phyloP scores from a whole-genome alignment of 2,888 invertebrate species.

The Drosophila meridionalis region DNA sequence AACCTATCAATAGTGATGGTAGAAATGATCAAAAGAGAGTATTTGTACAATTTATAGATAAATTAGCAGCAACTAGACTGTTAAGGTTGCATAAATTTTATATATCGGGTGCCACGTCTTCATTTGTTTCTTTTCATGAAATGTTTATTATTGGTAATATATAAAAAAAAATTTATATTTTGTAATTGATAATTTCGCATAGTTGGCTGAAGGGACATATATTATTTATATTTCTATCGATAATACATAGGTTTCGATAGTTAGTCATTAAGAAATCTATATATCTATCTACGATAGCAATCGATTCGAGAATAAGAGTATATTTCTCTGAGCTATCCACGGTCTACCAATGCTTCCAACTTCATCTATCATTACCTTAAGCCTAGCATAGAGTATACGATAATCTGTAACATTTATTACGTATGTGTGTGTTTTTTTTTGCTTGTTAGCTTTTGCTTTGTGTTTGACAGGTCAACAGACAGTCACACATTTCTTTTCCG shows the following conservation, averaged over 20 bases:
- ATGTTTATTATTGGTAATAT: background rate
- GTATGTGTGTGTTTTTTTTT: background rate
- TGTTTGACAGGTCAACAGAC: conserved; percentile 29
- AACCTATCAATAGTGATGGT: too few species aligned
- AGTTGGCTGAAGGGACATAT: too few species aligned
- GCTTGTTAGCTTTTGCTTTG: conserved; percentile 12
- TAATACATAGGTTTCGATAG: background rate
- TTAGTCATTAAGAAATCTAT: background rate
- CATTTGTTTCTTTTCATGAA: background rate
- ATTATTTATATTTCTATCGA: background rate
- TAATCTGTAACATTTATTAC: background rate
- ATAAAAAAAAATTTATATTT: background rate
- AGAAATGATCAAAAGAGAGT: background rate
- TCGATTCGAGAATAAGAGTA: background rate
- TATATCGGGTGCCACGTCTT: background rate
- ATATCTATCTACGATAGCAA: too few species aligned
- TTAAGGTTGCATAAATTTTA: too few species aligned
- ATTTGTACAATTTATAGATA: background rate
- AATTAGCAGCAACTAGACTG: background rate
- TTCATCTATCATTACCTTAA: background rate
- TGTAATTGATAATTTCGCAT: too few species aligned
- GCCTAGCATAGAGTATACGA: conserved; percentile 13
- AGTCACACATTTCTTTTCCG: conserved; percentile 23
- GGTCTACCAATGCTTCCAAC: background rate
- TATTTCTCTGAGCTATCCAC: background rate